These are phyloP conservation scores for Nesoenas mayeri DNA, from an alignment of 2,113 vertebrate genomes.

Conservation along the genomic window DNA sequence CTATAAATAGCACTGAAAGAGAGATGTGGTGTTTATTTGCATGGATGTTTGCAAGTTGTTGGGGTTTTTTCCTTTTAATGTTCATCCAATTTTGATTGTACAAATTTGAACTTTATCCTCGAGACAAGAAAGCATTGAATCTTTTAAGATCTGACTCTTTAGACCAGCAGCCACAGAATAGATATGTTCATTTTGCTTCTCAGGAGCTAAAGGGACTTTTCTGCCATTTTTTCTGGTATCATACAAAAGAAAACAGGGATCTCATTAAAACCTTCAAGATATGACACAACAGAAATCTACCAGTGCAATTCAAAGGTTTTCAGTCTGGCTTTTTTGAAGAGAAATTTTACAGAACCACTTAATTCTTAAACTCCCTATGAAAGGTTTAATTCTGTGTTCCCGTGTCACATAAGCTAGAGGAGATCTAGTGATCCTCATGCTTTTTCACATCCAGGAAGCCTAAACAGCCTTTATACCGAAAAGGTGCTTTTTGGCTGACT, in stretches of 20 bases:
- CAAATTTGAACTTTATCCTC: constrained; percentile 9
- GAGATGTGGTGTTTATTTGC: constrained; percentile 48
- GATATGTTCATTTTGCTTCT: background rate
- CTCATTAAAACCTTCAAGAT: background rate
- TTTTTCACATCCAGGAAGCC: background rate
- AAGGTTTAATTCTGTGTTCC: background rate
- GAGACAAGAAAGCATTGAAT: constrained; percentile 10
- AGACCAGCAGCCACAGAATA: background rate
- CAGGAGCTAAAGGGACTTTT: background rate
- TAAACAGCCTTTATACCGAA: background rate
- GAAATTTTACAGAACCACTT: background rate
- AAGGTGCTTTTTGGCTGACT: background rate
- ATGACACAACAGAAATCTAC: background rate
- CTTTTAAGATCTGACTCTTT: background rate
- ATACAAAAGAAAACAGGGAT: background rate
- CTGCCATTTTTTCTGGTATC: background rate
- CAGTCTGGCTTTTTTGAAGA: background rate
- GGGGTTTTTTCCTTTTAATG: background rate
- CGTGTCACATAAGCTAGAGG: background rate
- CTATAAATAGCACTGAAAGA: constrained; percentile 47
- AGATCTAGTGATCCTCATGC: background rate
- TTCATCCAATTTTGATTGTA: constrained; percentile 23
- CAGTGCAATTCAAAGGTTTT: background rate
- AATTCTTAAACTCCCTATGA: background rate
- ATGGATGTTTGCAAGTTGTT: background rate